A percentile compares a stretch with the other conserved stretches of the same genome.
phyloP scores from a whole-genome alignment of 2,888 invertebrate genomes.

The Leptinotarsa peninsularis region DNA sequence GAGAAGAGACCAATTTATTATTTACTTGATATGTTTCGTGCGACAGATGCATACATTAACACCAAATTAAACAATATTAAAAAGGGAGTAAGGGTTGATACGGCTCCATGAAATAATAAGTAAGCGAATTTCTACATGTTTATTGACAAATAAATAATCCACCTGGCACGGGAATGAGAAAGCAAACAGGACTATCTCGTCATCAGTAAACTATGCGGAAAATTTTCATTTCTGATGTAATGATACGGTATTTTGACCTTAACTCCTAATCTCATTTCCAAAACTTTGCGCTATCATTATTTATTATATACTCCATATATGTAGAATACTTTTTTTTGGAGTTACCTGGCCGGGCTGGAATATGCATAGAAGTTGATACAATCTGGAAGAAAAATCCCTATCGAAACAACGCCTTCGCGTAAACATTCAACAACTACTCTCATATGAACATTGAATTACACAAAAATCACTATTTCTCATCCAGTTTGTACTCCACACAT shows the following conservation, averaged over 20 bases:
- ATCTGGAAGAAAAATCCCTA: too few species aligned
- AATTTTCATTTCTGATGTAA: background rate
- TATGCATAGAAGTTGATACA: too few species aligned
- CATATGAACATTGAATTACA: too few species aligned
- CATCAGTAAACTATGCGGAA: slow-evolving; percentile 14
- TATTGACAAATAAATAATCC: slow-evolving; percentile 27
- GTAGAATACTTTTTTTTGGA: too few species aligned
- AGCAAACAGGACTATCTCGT: slow-evolving; percentile 19
- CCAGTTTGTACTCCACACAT: too few species aligned
- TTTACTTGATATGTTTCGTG: slow-evolving; percentile 58
- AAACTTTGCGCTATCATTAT: too few species aligned
- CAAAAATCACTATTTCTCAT: too few species aligned
- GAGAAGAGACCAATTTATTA: slow-evolving; percentile 54
- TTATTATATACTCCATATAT: too few species aligned
- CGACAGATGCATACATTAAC: slow-evolving; percentile 61
- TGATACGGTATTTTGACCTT: background rate
- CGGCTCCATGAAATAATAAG: slow-evolving; percentile 23
- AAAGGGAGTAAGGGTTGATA: slow-evolving; percentile 48
- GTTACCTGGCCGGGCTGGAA: too few species aligned
- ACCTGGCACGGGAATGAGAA: slow-evolving; percentile 6
- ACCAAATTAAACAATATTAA: slow-evolving; percentile 60
- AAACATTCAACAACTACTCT: too few species aligned
- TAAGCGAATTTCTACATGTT: slow-evolving; percentile 27
- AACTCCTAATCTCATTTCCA: too few species aligned
- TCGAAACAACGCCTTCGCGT: too few species aligned